Evolutionary conservation across 2,797 vertebrate genomes (phyloP).

Genomic region (Pelobates cultripes): DNA sequence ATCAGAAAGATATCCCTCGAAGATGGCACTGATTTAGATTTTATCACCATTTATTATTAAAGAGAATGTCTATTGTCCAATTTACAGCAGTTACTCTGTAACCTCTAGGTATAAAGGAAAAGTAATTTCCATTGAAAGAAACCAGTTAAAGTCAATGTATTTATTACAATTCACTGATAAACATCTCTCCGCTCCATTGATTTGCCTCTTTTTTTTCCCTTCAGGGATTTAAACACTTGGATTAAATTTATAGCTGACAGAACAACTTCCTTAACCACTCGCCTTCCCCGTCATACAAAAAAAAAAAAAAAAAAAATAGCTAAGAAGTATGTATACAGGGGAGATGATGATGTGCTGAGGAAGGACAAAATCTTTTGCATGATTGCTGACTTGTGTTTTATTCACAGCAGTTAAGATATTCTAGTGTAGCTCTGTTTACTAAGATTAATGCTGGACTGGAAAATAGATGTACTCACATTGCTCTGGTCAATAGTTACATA

Average conservation of each 20-base stretch:
- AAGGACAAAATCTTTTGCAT: slow-evolving; percentile 46
- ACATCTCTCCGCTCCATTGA: slow-evolving; percentile 69
- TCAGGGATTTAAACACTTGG: slow-evolving; percentile 65
- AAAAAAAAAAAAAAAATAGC: slow-evolving; percentile 47
- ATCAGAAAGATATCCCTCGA: too few relatives aligned
- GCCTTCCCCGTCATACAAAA: slow-evolving; percentile 58
- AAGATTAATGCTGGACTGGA: slow-evolving; percentile 68
- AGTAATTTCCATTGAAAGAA: slow-evolving; percentile 61
- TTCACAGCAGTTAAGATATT: slow-evolving; percentile 65
- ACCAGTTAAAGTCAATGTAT: slow-evolving; percentile 72
- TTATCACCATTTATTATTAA: background rate
- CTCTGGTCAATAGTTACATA: slow-evolving; percentile 66
- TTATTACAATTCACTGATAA: slow-evolving; percentile 71
- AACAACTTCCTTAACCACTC: slow-evolving; percentile 68
- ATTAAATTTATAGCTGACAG: slow-evolving; percentile 73
- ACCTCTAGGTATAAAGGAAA: slow-evolving; percentile 55
- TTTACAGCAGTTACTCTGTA: background rate
- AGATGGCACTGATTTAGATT: background rate
- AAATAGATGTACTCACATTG: slow-evolving; percentile 62
- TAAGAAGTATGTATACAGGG: slow-evolving; percentile 62
- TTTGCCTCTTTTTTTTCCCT: slow-evolving; percentile 66
- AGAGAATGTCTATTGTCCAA: background rate
- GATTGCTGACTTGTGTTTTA: slow-evolving; percentile 70
- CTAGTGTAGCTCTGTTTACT: slow-evolving; percentile 60
- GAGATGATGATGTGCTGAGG: slow-evolving; percentile 66